Evolutionary conservation across 1,140 invertebrate species (phyloP), one percentile per base, ranked within the genome.

Genomic region (Drosophila athabasca): DNA sequence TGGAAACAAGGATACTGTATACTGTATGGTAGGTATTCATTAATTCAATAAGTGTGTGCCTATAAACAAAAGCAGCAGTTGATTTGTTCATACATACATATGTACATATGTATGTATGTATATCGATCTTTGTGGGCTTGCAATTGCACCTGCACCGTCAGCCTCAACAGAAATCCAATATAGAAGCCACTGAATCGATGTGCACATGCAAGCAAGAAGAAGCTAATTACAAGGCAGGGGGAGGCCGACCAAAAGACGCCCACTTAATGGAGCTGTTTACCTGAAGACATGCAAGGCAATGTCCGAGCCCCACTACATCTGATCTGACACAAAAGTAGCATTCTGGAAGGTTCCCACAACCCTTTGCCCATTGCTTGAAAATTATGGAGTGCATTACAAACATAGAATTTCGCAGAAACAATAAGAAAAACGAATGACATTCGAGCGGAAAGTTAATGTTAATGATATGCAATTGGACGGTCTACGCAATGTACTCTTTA

Each of bases 261-360:
- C 71, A 49, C 35, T 75, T 75, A 75, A 75, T 73, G 65, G 71
- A 53, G 24, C 53, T 55, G n/a, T 53, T 52, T 59, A 46, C 48
- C 49, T 75, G 41, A 75, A 75, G 75, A 75, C 59, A 26, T 0
- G 5, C 24, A 26, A 26, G 24, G 7, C 29, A 29, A 7, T 29
- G 7, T 31, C 2, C 29, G 8, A 0, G 7, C 29, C 29, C 29
- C 29, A 8, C 7, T 7, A 7, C 29, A 29, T 7, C 29, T 29
- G 29, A 8, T 49, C 4, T 24, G 3, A 5, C n/a, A n/a, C n/a
- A n/a, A 5, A 5, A 0, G 4, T 5, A 44, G 41, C 71, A 75
- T 41, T 75, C 66, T 58, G 71, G 26, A 22, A 1, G 50, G 62
- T 79, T 79, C 76, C 76, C 76, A 79, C 76, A 79, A 62, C 58